Base-by-base conservation (phyloP, 2,888 invertebrate genomes). In the Cistogaster globosa region DNA sequence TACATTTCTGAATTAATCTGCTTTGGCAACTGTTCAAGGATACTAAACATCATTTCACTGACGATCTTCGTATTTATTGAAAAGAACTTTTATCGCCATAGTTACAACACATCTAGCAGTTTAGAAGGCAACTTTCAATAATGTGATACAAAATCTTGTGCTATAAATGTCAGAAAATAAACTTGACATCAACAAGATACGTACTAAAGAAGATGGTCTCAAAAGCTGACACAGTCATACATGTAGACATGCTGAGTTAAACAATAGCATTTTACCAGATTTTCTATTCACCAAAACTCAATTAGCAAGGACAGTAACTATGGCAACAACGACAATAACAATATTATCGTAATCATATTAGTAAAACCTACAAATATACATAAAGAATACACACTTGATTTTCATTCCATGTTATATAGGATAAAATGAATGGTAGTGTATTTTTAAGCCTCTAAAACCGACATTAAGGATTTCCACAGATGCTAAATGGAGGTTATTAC, bases 171-270 rank as follows among this genome's bases (percentile, higher is more conserved):
- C 65, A 77, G n/a, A 69, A 48, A 75, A 60, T 71, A 69, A 78
- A 76, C 71, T 82, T 58, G 69, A 71, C 65, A 71, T 76, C 58
- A 60, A 77, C 71, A 69, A 67, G 58, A 71, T 71, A 45, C n/a
- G 45, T 58, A 16, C 16, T 11, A n/a, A 16, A 55, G 38, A 16
- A 26, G 26, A 8, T 20, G 26, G 2, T 20, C 18, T 18, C 18
- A 53, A 18, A 51, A 6, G 32, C 42, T 42, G 12, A 42, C 7
- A 42, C 7, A 11, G 12, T 12, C 20, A 26, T 14, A 53, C 26
- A 42, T 12, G 36, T 22, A 4, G 4, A 71, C 36, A 71, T 9
- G 22, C 32, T n/a, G 42, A 55, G n/a, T 48, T 32, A 42, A 51
- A 38, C 38, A 32, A n/a, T 12, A 55, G 16, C 48, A 65, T 20